Percentiles rank a stretch among this genome's conserved stretches.
These are phyloP conservation scores for Lycaon pictus DNA, from an alignment of 2,113 vertebrate species.

Conservation along the genomic window DNA sequence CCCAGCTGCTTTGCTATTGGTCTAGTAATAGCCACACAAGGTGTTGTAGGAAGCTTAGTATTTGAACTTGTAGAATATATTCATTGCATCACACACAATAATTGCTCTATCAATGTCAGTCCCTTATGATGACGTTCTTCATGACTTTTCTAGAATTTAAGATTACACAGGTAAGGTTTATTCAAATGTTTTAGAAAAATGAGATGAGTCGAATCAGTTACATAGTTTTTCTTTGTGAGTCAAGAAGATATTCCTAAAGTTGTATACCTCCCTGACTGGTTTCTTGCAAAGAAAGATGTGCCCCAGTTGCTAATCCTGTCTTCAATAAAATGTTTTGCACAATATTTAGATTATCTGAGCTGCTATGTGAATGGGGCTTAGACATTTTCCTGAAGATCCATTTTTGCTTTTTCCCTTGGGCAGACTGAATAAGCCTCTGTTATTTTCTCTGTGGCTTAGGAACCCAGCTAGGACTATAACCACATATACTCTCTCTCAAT, in stretches of 20 bases:
- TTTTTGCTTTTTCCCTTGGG: constrained; percentile 43
- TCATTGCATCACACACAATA: not conserved
- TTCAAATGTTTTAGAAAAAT: constrained; percentile 1
- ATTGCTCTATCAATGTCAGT: not conserved
- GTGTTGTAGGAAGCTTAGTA: not conserved
- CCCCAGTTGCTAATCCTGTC: not conserved
- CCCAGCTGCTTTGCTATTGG: not conserved
- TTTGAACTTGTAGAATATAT: not conserved
- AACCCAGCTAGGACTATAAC: constrained; percentile 22
- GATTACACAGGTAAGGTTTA: not conserved
- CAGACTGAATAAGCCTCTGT: not conserved
- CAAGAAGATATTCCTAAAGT: not conserved
- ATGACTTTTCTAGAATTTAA: constrained; percentile 7
- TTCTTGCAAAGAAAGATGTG: constrained; percentile 15
- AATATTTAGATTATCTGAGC: not conserved
- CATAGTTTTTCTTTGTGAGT: not conserved
- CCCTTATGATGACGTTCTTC: not conserved
- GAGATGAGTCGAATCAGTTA: not conserved
- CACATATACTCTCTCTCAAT: constrained; percentile 4
- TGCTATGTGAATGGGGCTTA: not conserved
- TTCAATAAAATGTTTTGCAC: not conserved
- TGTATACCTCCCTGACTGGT: not conserved
- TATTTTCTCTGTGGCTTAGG: constrained; percentile 28
- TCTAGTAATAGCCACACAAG: not conserved
- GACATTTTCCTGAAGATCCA: constrained; percentile 2